These are phyloP conservation scores for Cyprinodon diabolis DNA, from an alignment of 2,797 vertebrate species.

Conservation along the genomic window DNA sequence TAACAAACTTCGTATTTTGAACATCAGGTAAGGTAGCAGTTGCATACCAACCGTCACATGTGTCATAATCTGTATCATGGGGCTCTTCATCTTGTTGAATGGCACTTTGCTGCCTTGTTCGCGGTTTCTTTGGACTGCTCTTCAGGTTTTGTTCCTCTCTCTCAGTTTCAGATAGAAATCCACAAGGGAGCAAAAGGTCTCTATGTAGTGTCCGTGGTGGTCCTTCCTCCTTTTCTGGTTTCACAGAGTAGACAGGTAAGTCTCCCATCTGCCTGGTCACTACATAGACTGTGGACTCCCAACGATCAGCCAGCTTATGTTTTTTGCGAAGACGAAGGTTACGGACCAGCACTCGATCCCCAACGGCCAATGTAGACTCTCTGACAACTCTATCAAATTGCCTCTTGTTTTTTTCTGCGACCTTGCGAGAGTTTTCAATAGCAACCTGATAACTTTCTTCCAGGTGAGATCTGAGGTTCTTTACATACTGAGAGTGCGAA, in stretches of 20 bases:
- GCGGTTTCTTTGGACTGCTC: not conserved
- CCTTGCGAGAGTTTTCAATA: not conserved
- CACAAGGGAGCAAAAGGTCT: not conserved
- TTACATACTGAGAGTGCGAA: slow-evolving; percentile 2
- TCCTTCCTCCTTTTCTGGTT: not conserved
- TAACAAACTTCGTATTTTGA: not conserved
- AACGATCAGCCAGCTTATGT: not conserved
- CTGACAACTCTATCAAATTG: not conserved
- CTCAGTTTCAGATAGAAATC: not conserved
- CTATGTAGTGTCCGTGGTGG: not conserved
- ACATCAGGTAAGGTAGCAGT: not conserved
- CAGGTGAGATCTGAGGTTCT: not conserved
- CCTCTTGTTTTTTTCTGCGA: not conserved
- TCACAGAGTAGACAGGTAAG: not conserved
- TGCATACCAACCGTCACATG: not conserved
- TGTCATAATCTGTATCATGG: not conserved
- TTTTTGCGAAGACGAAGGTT: slow-evolving; percentile 1
- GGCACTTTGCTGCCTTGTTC: not conserved
- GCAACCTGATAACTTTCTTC: not conserved
- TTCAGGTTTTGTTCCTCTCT: slow-evolving; percentile 3
- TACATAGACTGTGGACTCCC: not conserved
- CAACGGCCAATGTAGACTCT: not conserved
- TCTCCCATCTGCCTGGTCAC: not conserved
- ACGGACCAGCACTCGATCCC: not conserved
- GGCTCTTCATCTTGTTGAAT: not conserved